Conservation (phyloP, 2,113 vertebrate species). For the Odontophorus gujanensis region DNA sequence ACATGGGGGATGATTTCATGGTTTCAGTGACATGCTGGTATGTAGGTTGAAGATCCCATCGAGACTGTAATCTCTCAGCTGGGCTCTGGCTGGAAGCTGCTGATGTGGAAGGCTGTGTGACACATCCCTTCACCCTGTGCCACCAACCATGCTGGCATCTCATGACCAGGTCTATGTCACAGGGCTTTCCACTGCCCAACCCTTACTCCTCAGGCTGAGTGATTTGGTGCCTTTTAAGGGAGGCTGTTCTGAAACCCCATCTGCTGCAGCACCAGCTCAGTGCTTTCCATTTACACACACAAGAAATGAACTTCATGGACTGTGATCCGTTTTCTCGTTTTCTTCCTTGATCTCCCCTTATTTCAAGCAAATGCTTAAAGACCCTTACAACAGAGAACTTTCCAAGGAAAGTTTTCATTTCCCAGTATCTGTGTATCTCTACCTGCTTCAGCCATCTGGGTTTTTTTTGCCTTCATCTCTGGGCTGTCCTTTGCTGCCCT, state of each 20-base stretch:
- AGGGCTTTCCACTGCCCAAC: neutral
- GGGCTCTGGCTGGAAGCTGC: neutral
- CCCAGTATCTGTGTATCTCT: neutral
- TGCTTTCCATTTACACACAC: neutral
- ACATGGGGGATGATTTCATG: neutral
- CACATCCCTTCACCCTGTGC: neutral
- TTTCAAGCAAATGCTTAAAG: neutral
- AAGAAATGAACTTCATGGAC: neutral
- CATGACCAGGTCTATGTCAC: rapidly evolving
- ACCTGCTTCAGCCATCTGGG: rapidly evolving
- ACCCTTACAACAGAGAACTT: neutral
- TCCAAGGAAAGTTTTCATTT: neutral
- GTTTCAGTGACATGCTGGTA: neutral
- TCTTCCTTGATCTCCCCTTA: neutral
- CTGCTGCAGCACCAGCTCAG: rapidly evolving
- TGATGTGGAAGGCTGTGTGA: neutral
- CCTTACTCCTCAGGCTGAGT: neutral
- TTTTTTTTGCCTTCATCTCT: neutral
- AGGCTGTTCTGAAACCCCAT: neutral
- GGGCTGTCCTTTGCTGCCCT: neutral
- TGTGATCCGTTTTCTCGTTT: neutral
- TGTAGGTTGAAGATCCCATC: neutral
- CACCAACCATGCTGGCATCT: too few species aligned
- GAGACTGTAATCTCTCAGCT: too few species aligned
- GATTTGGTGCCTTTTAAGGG: neutral